Evolutionary conservation across 2,113 vertebrate species (phyloP), one percentile per base, ranked within the genome.

Genomic region (Rallus limicola): DNA sequence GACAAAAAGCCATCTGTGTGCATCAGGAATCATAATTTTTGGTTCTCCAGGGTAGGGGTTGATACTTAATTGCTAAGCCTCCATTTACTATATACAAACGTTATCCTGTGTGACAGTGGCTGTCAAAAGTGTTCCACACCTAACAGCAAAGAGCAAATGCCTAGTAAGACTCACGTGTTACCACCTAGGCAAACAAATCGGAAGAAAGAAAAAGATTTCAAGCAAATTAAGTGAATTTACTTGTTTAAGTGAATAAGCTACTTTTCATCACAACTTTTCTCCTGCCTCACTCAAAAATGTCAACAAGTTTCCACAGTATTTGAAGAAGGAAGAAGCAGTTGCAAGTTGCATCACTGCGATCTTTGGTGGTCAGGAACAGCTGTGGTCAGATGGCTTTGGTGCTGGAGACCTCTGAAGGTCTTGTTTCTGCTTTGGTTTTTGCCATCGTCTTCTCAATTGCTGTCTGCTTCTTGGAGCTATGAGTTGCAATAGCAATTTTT

Each of bases 1-100:
- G 96, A 91, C 67, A 91, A 93, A 91, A 95, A 94, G 75, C 93
- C 92, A 94, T 97, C 94, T 95, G 86, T 75, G 86, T 95, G 86
- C 91, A 94, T 90, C 70, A 97, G 44, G 86, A 94, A 95, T 88
- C 83, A 87, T 94, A 1, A 59, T 67, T 90, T 91, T 89, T 56
- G 13, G 76, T 89, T 89, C 95, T 93, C 94, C 6, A 1, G 88
- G 74, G 77, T 55, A 70, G 77, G 85, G 31, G 33, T 92, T 71
- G 82, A 89, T 81, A 59, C 7, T 60, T 48, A 80, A 64, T 89
- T 92, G 63, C 86, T 87, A 95, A 86, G n/a, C 26, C 53, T 90
- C 29, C 69, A 82, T 87, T 86, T 89, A 75, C 63, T 84, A 20
- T 36, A 55, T 7, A 46, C 56, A 76, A 81, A 92, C 0, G 0